Evolutionary conservation across 2,113 vertebrate genomes (phyloP).

Genomic region (Rousettus leschenaultii): DNA sequence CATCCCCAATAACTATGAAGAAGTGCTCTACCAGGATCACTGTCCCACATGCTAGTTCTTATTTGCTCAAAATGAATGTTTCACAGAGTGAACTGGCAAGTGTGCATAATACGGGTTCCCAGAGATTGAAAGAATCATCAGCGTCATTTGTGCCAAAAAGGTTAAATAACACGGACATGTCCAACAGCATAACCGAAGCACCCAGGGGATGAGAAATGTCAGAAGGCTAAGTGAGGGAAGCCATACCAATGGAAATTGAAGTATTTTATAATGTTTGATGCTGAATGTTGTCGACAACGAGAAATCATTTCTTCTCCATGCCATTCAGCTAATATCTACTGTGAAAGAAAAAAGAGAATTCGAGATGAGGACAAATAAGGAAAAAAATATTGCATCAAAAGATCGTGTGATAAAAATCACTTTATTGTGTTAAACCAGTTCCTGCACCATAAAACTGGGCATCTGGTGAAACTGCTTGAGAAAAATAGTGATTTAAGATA

Average conservation of each 20-base stretch:
- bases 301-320: not conserved
- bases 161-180: not conserved
- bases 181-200: not conserved
- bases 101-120: not conserved
- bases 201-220: not conserved
- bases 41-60: not conserved
- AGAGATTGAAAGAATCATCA: not conserved
- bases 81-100: not conserved
- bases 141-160: not conserved
- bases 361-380: constrained; percentile 12
- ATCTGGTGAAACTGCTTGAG: not conserved
- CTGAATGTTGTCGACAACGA: not conserved
- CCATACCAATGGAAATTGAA: no score
- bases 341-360: not conserved
- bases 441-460: constrained; percentile 1
- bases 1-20: not conserved
- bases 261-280: not conserved
- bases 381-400: not conserved
- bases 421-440: not conserved
- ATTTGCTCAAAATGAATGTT: not conserved
- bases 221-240: not conserved
- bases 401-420: constrained; percentile 35
- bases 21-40: not conserved
- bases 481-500: not conserved
- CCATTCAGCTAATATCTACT: constrained; percentile 18